phyloP scores from a whole-genome alignment of 92 coral and sea anemone species.

The Phymanthus crucifer region DNA sequence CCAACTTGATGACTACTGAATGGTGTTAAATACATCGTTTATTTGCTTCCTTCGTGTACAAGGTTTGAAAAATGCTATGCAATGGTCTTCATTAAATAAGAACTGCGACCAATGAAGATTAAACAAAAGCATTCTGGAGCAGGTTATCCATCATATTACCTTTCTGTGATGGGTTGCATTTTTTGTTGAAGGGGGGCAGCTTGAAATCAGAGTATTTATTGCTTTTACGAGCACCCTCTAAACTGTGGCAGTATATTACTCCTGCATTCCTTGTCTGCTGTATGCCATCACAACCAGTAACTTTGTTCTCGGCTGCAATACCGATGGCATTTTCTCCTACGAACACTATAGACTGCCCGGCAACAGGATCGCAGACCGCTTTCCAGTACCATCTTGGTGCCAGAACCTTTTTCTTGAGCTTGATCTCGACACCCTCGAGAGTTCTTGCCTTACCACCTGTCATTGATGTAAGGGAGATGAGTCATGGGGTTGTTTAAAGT shows the following conservation, averaged over 20 bases:
- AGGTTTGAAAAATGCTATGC: too few species aligned
- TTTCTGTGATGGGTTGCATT: constrained; percentile 6
- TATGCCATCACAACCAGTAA: constrained; percentile 14
- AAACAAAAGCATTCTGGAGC: neutral
- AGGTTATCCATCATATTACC: neutral
- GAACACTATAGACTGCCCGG: constrained; percentile 33
- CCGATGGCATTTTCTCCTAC: constrained; percentile 32
- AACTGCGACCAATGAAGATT: too few species aligned
- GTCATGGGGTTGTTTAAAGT: too few species aligned
- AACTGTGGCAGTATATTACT: constrained; percentile 29
- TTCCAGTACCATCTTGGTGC: constrained; percentile 53
- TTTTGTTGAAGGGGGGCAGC: constrained; percentile 11
- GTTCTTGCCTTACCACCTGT: constrained; percentile 12
- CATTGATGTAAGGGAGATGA: neutral
- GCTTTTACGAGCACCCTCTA: neutral
- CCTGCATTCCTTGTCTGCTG: constrained; percentile 16
- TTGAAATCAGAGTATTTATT: neutral
- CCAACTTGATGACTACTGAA: too few species aligned
- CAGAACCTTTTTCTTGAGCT: neutral
- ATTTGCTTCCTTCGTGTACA: too few species aligned
- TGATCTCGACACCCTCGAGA: neutral
- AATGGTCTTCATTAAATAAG: too few species aligned
- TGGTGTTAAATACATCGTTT: too few species aligned
- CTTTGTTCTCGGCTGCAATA: neutral
- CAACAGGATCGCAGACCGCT: constrained; percentile 44